These are phyloP conservation scores for Loriculus beryllinus DNA, from an alignment of 2,797 vertebrate genomes.

Conservation along the genomic window DNA sequence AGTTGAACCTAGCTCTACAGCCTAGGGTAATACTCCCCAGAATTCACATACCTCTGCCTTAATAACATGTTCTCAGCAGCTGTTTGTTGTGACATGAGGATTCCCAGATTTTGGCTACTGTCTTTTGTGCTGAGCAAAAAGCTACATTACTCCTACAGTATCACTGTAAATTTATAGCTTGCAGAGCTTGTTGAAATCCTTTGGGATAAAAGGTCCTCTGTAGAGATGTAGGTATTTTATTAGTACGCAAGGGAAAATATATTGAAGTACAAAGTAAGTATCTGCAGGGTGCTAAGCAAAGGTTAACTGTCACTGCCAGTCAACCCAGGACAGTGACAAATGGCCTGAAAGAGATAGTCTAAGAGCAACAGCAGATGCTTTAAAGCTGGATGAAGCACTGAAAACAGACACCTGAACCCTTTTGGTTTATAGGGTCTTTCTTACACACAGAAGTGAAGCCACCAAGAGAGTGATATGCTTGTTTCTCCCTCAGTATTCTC, in stretches of 20 bases:
- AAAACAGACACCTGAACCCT: background rate
- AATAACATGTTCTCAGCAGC: background rate
- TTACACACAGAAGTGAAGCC: background rate
- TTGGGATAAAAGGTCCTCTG: conserved; percentile 19
- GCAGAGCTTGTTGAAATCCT: background rate
- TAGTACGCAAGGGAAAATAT: background rate
- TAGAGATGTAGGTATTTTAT: conserved; percentile 24
- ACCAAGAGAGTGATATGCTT: background rate
- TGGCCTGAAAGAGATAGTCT: background rate
- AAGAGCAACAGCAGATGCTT: background rate
- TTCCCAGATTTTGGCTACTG: background rate
- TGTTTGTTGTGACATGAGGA: background rate
- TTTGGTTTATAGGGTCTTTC: background rate
- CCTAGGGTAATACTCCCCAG: background rate
- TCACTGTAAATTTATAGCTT: conserved; percentile 7
- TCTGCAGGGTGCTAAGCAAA: background rate
- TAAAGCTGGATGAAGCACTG: background rate
- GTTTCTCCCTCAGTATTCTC: background rate
- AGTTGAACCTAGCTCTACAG: background rate
- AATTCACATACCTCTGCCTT: background rate
- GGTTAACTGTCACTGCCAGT: conserved; percentile 6
- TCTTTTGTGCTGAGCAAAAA: background rate
- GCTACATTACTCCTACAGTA: background rate
- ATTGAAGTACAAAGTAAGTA: conserved; percentile 22
- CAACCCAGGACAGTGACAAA: conserved; percentile 23